Base-by-base conservation (phyloP, 2,797 vertebrate genomes). In the Carduelis carduelis region DNA sequence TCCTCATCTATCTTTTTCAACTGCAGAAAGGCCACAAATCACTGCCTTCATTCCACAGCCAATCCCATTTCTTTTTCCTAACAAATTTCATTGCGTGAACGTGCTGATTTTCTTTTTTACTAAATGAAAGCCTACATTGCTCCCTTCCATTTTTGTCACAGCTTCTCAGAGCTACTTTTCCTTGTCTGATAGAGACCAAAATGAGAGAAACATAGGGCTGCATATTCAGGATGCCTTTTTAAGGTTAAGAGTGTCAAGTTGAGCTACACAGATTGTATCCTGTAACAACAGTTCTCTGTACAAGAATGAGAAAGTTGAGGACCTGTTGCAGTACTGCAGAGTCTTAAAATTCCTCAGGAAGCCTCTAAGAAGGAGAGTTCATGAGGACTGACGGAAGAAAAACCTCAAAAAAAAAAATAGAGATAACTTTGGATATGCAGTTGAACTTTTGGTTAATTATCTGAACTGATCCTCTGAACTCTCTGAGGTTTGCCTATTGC, bases 391-490 rank as follows among this genome's bases (percentile, higher is more conserved):
- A 50, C 83, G 71, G 71, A 84, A 84, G 81, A 93, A 93, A 93
- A 93, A 83, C 53, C 66, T 81, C 30, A 30, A 41, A 90, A 87
- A 41, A 86, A 66, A 91, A 70, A 69, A 34, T 41, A 60, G 55
- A 76, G 47, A 88, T 95, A 96, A 94, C 66, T 96, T 93, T 61
- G 83, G 85, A 95, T 95, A 90, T 89, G 96, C 87, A 89, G 96
- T 84, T 96, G 93, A 97, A 97, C 92, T 96, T 97, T 93, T 90
- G 85, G 57, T 95, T 96, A 96, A 97, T 97, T 97, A 97, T 96
- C 87, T 95, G 90, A 96, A 96, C 92, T 95, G 95, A 97, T 97
- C 95, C 95, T 87, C 93, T 96, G 95, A 97, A 97, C 96, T 97
- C 94, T 97, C 96, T 86, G 85, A 96, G 96, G 93, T 96, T 97